Base-by-base conservation (phyloP, 2,113 vertebrate species). In the Forbesichthys agassizii region DNA sequence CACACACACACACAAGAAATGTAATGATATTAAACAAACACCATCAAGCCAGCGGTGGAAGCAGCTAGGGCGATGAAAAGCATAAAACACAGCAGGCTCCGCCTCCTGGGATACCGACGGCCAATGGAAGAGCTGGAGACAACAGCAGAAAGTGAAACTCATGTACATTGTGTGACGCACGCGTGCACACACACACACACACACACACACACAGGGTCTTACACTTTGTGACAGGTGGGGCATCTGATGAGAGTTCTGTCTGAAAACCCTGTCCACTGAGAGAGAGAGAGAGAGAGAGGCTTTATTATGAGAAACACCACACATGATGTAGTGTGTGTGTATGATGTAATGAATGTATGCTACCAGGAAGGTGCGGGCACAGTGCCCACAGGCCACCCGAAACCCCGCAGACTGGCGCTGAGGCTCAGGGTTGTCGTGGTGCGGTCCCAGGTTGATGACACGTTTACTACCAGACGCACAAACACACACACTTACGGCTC, bases 211-310 rank as follows among this genome's bases (percentile, higher is more conserved):
- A 20, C 11, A 72, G 5, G 57, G 12, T 92, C 93, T 92, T 84
- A 96, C 95, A 96, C 94, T 92, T 95, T 95, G 18, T 92, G 84
- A 89, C 95, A 96, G 88, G 95, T 94, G 1, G 95, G 95, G 84
- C 95, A 96, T 49, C 94, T 91, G n/a, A 93, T 93, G 83, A 96
- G 80, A 1, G 94, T 95, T 65, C 93, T 85, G 82, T 94, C 94
- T 52, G 94, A 94, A 85, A 95, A 93, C 80, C 95, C 94, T 1
- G 93, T 94, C 94, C 95, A 96, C 95, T 96, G 68, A 60, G n/a
- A 12, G 71, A 71, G 42, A 75, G 66, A 53, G 54, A 63, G 33
- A 59, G 0, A 36, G 36, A 42, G 74, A n/a, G 2, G 27, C 27
- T 27, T 27, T 27, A 27, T 27, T 27, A 27, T 27, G 27, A 27